These are phyloP conservation scores for Clinocottus analis DNA, from an alignment of 2,113 vertebrate species.

Conservation along the genomic window DNA sequence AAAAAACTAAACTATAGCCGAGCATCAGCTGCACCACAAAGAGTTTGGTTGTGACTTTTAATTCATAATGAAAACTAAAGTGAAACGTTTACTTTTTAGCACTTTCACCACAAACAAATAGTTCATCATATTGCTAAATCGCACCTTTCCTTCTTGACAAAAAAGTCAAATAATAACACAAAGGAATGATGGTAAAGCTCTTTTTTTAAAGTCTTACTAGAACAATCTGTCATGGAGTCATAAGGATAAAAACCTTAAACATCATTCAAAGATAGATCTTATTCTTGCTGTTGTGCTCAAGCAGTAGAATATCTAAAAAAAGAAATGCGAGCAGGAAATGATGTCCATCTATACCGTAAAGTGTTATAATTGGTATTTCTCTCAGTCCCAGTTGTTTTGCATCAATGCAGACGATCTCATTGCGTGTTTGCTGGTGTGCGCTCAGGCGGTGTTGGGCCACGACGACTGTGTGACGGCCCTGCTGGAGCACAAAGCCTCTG, in stretches of 20 bases:
- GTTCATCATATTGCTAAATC: not conserved
- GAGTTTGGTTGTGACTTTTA: not conserved
- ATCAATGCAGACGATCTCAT: slow-evolving; percentile 6
- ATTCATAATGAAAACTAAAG: not conserved
- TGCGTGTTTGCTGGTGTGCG: not conserved
- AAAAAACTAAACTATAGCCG: not conserved
- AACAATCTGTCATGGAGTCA: not conserved
- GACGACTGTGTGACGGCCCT: slow-evolving; percentile 92
- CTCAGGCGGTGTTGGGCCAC: slow-evolving; percentile 91
- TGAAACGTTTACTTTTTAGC: no score
- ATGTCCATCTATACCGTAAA: not conserved
- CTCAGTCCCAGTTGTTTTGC: not conserved
- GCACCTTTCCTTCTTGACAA: not conserved
- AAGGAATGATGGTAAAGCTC: not conserved
- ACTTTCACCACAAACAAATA: not conserved
- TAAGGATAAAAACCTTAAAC: not conserved
- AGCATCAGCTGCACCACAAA: not conserved
- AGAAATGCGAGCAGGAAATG: not conserved
- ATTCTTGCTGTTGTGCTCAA: not conserved
- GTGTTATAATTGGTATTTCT: not conserved
- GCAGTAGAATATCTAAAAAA: not conserved
- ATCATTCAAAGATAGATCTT: not conserved
- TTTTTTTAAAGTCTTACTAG: not conserved
- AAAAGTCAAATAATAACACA: not conserved
- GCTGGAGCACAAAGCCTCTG: slow-evolving; percentile 93